Percentiles rank a stretch among this genome's conserved stretches.
phyloP scores from a whole-genome alignment of 2,888 invertebrate species.

The Conistra vaccinii region DNA sequence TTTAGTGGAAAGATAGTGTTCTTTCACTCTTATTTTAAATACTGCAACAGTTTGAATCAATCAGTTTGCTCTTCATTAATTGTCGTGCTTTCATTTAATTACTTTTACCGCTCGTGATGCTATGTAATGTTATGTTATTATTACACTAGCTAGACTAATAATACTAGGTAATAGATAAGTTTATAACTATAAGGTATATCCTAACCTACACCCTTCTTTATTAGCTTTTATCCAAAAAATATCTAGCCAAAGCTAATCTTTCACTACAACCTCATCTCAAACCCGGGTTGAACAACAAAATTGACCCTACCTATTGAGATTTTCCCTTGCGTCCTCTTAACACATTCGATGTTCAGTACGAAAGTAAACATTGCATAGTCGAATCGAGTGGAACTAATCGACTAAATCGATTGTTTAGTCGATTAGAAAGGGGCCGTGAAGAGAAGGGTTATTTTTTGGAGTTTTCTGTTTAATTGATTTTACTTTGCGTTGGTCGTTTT shows the following conservation, averaged over 20 bases:
- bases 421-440: constrained; percentile 67
- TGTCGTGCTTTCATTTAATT: too few species aligned
- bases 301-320: constrained; percentile 54
- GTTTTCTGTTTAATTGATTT: constrained; percentile 64
- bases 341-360: constrained; percentile 47
- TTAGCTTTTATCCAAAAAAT: not conserved
- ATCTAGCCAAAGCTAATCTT: constrained; percentile 19
- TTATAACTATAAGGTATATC: not conserved
- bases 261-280: not conserved
- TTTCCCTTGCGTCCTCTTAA: constrained; percentile 44
- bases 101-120: too few species aligned
- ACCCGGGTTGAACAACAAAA: constrained; percentile 30
- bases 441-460: constrained; percentile 58
- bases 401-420: constrained; percentile 72
- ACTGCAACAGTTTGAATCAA: too few species aligned
- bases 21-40: too few species aligned
- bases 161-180: too few species aligned
- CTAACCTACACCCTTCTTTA: not conserved
- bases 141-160: too few species aligned
- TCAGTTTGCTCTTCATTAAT: too few species aligned
- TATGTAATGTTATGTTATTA: too few species aligned
- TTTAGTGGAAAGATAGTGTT: too few species aligned
- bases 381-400: constrained; percentile 74
- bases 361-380: constrained; percentile 70
- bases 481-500: constrained; percentile 46